Evolutionary conservation across 1,140 invertebrate species (phyloP).

Genomic region (Lineus longissimus): DNA sequence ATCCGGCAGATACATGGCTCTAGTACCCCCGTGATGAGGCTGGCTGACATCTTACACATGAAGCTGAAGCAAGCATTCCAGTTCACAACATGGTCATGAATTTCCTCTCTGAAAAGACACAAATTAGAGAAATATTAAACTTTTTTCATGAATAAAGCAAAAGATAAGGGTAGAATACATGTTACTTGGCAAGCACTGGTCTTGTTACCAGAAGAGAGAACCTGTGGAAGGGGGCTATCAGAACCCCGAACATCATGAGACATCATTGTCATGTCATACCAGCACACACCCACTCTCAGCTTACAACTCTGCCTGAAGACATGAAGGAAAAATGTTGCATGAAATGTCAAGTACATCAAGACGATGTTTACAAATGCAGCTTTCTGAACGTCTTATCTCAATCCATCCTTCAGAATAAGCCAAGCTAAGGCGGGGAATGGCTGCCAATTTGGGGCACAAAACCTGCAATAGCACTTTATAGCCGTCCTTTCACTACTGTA

Average conservation of each 20-base stretch:
- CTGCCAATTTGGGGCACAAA: too few relatives aligned
- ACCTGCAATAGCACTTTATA: too few relatives aligned
- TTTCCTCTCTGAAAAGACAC: slow-evolving; percentile 75
- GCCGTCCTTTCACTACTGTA: too few relatives aligned
- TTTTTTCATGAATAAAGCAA: not conserved
- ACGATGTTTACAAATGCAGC: too few relatives aligned
- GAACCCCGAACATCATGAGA: not conserved
- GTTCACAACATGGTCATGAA: slow-evolving; percentile 84
- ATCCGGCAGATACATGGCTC: slow-evolving; percentile 87
- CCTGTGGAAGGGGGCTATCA: not conserved
- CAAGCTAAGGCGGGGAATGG: too few relatives aligned
- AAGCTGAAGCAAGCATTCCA: slow-evolving; percentile 88
- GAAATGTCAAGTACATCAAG: too few relatives aligned
- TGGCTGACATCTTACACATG: slow-evolving; percentile 94
- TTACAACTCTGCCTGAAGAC: too few relatives aligned
- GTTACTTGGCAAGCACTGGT: not conserved
- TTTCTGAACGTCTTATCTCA: too few relatives aligned
- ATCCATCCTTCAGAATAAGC: too few relatives aligned
- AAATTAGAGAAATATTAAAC: slow-evolving; percentile 18
- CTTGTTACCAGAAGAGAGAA: not conserved
- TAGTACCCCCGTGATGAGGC: slow-evolving; percentile 86
- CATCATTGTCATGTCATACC: too few relatives aligned
- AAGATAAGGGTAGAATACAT: not conserved
- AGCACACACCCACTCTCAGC: too few relatives aligned
- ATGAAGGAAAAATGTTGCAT: too few relatives aligned